Percentiles rank a stretch among this genome's conserved stretches.
phyloP scores from a whole-genome alignment of 2,797 vertebrate species.

The Acanthiza pusilla region DNA sequence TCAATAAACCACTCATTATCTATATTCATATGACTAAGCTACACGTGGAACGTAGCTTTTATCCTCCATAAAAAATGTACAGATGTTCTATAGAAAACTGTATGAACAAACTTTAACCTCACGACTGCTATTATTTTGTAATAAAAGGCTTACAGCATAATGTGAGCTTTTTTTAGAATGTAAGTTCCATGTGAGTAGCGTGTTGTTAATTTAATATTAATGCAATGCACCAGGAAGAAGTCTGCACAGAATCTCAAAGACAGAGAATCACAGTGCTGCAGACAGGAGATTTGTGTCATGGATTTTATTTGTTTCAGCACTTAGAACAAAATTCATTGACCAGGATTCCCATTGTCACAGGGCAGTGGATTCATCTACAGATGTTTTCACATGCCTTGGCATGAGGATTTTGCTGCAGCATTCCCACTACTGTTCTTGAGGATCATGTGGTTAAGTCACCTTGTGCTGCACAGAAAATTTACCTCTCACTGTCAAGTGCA shows the following conservation, averaged over 20 bases:
- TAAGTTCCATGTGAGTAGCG: slow-evolving; percentile 63
- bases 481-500: slow-evolving; percentile 14
- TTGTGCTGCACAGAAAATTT: slow-evolving; percentile 25
- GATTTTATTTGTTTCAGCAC: slow-evolving; percentile 23
- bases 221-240: slow-evolving; percentile 63
- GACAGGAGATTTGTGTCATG: slow-evolving; percentile 17
- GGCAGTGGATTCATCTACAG: neutral
- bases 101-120: slow-evolving; percentile 72
- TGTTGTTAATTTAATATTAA: slow-evolving; percentile 74
- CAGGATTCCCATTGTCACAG: neutral
- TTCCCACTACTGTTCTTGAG: neutral
- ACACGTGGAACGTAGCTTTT: slow-evolving; percentile 54
- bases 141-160: slow-evolving; percentile 75
- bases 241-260: slow-evolving; percentile 58
- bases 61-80: slow-evolving; percentile 61
- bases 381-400: neutral
- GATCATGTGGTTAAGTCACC: slow-evolving; percentile 31
- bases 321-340: neutral
- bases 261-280: slow-evolving; percentile 40
- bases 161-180: slow-evolving; percentile 71
- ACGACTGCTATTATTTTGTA: slow-evolving; percentile 72
- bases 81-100: slow-evolving; percentile 68
- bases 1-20: slow-evolving; percentile 57
- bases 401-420: neutral
- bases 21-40: slow-evolving; percentile 64